Evolutionary conservation across 2,113 vertebrate species (phyloP).

Genomic region (Meleagris gallopavo): DNA sequence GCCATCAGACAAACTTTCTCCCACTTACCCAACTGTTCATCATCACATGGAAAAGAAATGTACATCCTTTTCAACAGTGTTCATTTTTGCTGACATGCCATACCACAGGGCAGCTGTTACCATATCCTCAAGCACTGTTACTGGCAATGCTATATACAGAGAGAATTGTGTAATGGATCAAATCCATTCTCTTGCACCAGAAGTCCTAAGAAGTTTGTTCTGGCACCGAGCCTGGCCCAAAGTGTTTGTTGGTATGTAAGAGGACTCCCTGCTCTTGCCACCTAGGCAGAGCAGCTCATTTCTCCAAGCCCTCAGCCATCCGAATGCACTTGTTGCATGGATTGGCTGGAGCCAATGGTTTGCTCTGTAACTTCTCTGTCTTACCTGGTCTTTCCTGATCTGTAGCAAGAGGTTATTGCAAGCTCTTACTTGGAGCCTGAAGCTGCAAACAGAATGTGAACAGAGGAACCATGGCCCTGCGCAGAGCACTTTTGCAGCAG

Average conservation of each 20-base stretch:
- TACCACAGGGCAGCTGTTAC: not conserved
- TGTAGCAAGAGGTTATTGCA: not conserved
- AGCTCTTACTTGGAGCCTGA: not conserved
- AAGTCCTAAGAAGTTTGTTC: not conserved
- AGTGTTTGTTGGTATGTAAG: not conserved
- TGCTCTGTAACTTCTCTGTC: not conserved
- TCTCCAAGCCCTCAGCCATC: accelerated
- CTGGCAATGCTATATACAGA: not conserved
- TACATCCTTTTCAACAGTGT: not conserved
- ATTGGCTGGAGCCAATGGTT: not conserved
- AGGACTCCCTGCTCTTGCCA: not conserved
- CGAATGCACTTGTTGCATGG: accelerated
- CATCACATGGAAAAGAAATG: not conserved
- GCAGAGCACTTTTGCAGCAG: accelerated
- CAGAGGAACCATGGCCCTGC: not conserved
- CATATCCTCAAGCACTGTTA: not conserved
- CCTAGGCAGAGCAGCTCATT: accelerated
- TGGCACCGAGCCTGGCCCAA: not conserved
- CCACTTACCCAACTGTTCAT: not conserved
- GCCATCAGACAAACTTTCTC: not conserved
- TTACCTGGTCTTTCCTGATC: not conserved
- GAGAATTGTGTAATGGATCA: not conserved
- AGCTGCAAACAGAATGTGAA: not conserved
- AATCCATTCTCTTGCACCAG: not conserved
- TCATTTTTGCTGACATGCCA: not conserved